These are phyloP conservation scores for Hepsetus odoe DNA, from an alignment of 2,113 vertebrate genomes.

Conservation along the genomic window DNA sequence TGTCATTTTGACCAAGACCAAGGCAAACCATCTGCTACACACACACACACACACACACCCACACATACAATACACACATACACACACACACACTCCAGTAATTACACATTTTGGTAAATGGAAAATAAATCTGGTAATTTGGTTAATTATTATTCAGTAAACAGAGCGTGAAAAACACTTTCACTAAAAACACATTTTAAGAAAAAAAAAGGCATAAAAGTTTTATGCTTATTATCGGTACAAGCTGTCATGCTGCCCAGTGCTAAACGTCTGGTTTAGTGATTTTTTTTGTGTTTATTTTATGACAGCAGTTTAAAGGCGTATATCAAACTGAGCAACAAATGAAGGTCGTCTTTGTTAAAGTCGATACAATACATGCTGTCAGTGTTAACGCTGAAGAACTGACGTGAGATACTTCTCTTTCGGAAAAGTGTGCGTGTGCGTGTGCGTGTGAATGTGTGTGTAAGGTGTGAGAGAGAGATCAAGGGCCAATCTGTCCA, in stretches of 20 bases:
- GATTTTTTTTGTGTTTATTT: background rate
- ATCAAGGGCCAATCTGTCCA: background rate
- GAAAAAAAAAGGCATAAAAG: background rate
- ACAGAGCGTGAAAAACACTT: too few species aligned
- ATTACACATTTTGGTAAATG: background rate
- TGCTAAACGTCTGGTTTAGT: background rate
- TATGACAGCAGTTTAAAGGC: background rate
- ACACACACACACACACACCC: too few species aligned
- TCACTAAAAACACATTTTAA: too few species aligned
- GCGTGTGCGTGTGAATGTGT: too few species aligned
- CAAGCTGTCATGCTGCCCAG: background rate
- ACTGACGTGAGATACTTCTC: background rate
- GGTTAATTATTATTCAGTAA: too few species aligned
- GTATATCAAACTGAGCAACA: background rate
- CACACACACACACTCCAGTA: background rate
- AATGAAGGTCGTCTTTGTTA: background rate
- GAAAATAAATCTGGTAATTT: background rate
- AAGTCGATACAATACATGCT: background rate
- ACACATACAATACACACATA: background rate
- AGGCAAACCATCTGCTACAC: too few species aligned
- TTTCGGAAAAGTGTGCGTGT: background rate
- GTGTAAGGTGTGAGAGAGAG: background rate
- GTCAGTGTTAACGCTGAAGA: background rate
- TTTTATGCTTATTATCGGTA: background rate
- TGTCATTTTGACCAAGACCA: too few species aligned